phyloP scores from a whole-genome alignment of 2,888 invertebrate genomes.

The Hypomecis punctinalis region DNA sequence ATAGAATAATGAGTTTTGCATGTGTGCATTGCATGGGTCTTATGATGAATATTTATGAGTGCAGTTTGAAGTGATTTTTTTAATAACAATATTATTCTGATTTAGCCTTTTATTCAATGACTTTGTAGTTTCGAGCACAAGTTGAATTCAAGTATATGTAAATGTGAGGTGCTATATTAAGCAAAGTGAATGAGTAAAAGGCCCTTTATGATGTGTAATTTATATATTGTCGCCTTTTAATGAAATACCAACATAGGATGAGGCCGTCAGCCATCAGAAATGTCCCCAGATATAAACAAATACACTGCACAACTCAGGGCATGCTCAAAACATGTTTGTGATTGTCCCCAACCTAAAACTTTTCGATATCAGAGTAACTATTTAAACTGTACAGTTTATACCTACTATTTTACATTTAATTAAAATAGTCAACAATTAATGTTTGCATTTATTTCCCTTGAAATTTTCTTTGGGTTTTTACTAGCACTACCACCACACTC shows the following conservation, averaged over 20 bases:
- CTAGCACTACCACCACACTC: slow-evolving; percentile 48
- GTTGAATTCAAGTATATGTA: slow-evolving; percentile 28
- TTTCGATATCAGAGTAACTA: slow-evolving; percentile 69
- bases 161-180: slow-evolving; percentile 35
- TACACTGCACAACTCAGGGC: slow-evolving; percentile 75
- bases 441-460: slow-evolving; percentile 63
- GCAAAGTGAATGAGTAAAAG: slow-evolving; percentile 41
- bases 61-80: slow-evolving; percentile 61
- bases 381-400: slow-evolving; percentile 78
- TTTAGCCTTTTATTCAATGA: slow-evolving; percentile 39
- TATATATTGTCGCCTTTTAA: slow-evolving; percentile 34
- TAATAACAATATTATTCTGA: slow-evolving; percentile 37
- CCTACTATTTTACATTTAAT: slow-evolving; percentile 73
- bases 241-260: slow-evolving; percentile 32
- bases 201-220: slow-evolving; percentile 35
- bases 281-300: slow-evolving; percentile 27
- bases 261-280: slow-evolving; percentile 42
- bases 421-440: slow-evolving; percentile 76
- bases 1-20: slow-evolving; percentile 63
- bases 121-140: slow-evolving; percentile 36
- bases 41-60: slow-evolving; percentile 60
- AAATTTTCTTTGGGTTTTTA: slow-evolving; percentile 33
- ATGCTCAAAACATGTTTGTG: slow-evolving; percentile 75
- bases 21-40: slow-evolving; percentile 75
- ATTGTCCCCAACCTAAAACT: slow-evolving; percentile 62